phyloP scores from a whole-genome alignment of 2,797 vertebrate genomes.

The Cygnus olor region DNA sequence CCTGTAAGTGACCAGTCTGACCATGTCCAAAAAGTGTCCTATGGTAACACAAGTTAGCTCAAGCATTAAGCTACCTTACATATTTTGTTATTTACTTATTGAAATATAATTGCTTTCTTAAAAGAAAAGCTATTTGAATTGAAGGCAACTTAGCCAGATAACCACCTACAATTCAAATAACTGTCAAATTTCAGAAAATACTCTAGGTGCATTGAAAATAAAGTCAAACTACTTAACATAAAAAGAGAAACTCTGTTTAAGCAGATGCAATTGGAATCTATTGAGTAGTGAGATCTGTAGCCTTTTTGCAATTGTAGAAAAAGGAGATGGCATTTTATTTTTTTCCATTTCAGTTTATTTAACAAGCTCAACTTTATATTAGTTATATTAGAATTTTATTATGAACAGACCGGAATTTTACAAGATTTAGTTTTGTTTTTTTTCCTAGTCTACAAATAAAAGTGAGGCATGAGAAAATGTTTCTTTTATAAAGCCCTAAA shows the following conservation, averaged over 20 bases:
- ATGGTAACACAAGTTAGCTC: background rate
- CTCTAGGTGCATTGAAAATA: background rate
- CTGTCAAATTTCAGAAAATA: background rate
- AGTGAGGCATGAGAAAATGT: background rate
- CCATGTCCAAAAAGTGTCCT: background rate
- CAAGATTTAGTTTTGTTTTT: background rate
- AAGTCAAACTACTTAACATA: background rate
- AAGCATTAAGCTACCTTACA: background rate
- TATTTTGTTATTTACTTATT: background rate
- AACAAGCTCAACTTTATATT: background rate
- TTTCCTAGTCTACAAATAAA: background rate
- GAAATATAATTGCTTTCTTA: background rate
- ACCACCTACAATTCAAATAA: background rate
- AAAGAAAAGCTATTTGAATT: background rate
- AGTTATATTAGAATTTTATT: background rate
- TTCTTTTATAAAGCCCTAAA: background rate
- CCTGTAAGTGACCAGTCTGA: background rate
- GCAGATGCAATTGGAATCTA: background rate
- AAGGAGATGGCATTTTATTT: background rate
- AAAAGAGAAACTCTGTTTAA: background rate
- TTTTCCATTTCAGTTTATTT: background rate
- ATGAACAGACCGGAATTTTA: background rate
- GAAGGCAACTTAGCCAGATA: background rate
- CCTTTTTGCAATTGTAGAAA: background rate
- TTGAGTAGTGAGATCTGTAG: background rate